Evolutionary conservation across 2,888 invertebrate genomes (phyloP), one percentile per base, ranked within the genome.

Genomic region (Orthonevra nobilis): DNA sequence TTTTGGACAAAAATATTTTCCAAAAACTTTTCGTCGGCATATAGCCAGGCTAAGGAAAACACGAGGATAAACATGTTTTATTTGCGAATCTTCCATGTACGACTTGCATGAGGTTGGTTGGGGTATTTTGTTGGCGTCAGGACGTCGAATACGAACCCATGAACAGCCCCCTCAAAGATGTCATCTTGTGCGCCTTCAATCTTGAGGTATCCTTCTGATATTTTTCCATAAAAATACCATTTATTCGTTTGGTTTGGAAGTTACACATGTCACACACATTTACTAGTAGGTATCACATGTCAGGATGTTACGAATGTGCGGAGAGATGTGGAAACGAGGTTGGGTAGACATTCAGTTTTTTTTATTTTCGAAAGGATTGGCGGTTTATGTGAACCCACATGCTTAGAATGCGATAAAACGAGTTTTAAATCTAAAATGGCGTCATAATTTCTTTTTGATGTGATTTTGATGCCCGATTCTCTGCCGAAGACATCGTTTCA

Each of bases 201-300:
- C 20, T 44, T n/a, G 34, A 70, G 50, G 52, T 61, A 64, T 61
- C 60, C 50, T 66, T 66, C 40, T 56, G 61, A 66, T 81, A 38
- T 66, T 81, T n/a, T 81, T 70, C 64, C 81, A 81, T 81, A 81
- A 81, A 75, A 81, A 75, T 72, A 48, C 23, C 75, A 75, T 81
- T 66, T 81, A 81, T 72, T 66, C 74, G 50, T 66, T 81, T 36
- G 26, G 20, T 56, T 23, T 61, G 46, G 30, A 42, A 34, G 70
- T 54, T 36, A 42, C 23, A n/a, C n/a, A n/a, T n/a, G n/a, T 23
- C 23, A 5, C 5, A 23, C 17, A 50, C 40, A 42, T 50, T 52
- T n/a, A n/a, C 15, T 23, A 5, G 23, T n/a, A 26, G 36, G 61
- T 60, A 52, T 70, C 61, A 61, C 60, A 61, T 32, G 38, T 54